phyloP scores from a whole-genome alignment of 2,888 invertebrate genomes.

The Megalurothrips usitatus region DNA sequence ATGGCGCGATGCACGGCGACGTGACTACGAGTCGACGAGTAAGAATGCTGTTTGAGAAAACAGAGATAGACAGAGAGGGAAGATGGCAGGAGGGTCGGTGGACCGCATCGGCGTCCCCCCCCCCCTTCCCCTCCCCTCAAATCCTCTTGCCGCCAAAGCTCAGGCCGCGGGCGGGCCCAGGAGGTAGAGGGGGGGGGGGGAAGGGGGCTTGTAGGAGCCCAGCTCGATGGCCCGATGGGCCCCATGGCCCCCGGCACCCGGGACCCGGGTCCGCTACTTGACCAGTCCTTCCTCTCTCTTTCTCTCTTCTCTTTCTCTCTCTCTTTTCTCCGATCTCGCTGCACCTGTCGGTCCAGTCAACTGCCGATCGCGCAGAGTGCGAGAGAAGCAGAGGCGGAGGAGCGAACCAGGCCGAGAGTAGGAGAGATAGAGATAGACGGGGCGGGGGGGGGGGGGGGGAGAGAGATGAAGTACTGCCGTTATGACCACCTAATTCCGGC shows the following conservation, averaged over 20 bases:
- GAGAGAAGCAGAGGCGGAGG: not conserved
- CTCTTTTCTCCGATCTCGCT: not conserved
- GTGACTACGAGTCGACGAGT: not conserved
- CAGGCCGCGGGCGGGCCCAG: not conserved
- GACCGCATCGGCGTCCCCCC: not conserved
- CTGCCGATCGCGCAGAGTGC: not conserved
- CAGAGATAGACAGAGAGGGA: not conserved
- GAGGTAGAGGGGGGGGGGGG: not conserved
- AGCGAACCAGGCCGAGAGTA: not conserved
- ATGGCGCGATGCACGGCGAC: too few species aligned
- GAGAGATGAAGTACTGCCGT: not conserved
- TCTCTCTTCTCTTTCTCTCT: not conserved
- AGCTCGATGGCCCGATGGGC: not conserved
- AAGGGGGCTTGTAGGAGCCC: not conserved
- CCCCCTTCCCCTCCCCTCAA: not conserved
- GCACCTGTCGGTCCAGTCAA: constrained; percentile 4
- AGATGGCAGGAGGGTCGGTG: not conserved
- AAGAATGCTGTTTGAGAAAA: constrained; percentile 17
- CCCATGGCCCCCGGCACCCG: too few species aligned
- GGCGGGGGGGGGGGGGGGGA: not conserved
- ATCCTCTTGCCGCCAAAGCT: too few species aligned
- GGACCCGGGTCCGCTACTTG: not conserved
- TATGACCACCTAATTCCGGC: not conserved
- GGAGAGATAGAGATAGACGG: not conserved
- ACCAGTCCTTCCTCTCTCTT: not conserved